Evolutionary conservation across 2,888 invertebrate genomes (phyloP).

Genomic region (Polymixis flavicincta): DNA sequence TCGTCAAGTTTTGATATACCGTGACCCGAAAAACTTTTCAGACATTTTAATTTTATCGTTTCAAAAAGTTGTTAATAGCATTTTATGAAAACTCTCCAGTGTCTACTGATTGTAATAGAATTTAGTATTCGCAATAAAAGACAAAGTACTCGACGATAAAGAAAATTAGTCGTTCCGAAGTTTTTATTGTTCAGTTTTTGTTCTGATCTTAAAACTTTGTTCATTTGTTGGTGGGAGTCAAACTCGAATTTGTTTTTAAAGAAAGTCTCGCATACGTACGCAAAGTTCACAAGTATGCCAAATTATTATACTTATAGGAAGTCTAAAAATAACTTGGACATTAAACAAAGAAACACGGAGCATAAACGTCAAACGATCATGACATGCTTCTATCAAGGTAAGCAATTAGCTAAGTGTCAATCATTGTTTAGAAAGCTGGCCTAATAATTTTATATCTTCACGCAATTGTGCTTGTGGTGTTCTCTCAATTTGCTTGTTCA

Average conservation of each 20-base stretch:
- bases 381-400: slow-evolving; percentile 25
- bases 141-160: slow-evolving; percentile 63
- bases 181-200: slow-evolving; percentile 57
- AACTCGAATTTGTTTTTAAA: slow-evolving; percentile 28
- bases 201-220: slow-evolving; percentile 56
- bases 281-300: not conserved
- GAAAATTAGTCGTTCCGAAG: slow-evolving; percentile 62
- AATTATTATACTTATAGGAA: not conserved
- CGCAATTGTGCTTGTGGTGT: not conserved
- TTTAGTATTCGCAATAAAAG: slow-evolving; percentile 66
- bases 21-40: slow-evolving; percentile 62
- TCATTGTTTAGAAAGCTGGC: slow-evolving; percentile 29
- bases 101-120: slow-evolving; percentile 68
- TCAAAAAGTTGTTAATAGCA: slow-evolving; percentile 62
- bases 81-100: slow-evolving; percentile 59
- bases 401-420: slow-evolving; percentile 49
- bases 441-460: slow-evolving; percentile 3
- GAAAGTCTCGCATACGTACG: not conserved
- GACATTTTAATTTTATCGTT: slow-evolving; percentile 67
- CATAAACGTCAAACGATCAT: slow-evolving; percentile 11
- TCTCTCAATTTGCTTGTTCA: not conserved
- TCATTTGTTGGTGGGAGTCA: slow-evolving; percentile 24
- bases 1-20: slow-evolving; percentile 48
- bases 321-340: not conserved
- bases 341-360: not conserved